Percentiles rank a stretch among this genome's conserved stretches.
phyloP scores from a whole-genome alignment of 1,140 invertebrate species.

The Halictus rubicundus region DNA sequence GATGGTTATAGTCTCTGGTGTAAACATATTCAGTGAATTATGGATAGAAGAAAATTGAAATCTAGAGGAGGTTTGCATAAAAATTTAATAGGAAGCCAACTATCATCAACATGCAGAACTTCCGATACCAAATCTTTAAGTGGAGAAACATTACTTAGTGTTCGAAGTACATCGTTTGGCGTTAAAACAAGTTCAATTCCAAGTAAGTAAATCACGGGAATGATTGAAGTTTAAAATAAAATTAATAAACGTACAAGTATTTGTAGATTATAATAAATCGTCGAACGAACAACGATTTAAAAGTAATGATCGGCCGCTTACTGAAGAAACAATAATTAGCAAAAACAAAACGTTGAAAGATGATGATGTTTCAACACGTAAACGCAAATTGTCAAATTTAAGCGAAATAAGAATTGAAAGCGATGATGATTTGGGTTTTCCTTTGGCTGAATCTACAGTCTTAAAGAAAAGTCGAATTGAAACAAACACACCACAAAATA shows the following conservation, averaged over 20 bases:
- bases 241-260: slow-evolving; percentile 3
- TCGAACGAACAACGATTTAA: slow-evolving; percentile 5
- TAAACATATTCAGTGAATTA: background rate
- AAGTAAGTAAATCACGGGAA: background rate
- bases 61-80: slow-evolving; percentile 46
- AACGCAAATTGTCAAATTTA: slow-evolving; percentile 20
- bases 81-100: slow-evolving; percentile 46
- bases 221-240: background rate
- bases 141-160: background rate
- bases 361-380: slow-evolving; percentile 8
- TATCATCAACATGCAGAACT: background rate
- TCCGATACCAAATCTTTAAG: background rate
- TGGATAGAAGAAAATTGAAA: slow-evolving; percentile 60
- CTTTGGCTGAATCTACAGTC: slow-evolving; percentile 22
- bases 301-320: background rate
- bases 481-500: background rate
- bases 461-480: slow-evolving; percentile 31
- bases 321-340: background rate
- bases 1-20: background rate
- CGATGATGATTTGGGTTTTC: slow-evolving; percentile 28
- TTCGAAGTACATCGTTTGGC: background rate
- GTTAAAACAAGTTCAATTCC: background rate
- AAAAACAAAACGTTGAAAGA: background rate
- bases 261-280: slow-evolving; percentile 7
- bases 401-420: background rate